Percentiles rank a stretch among this genome's conserved stretches.
These are phyloP conservation scores for Melangyna quadrimaculata DNA, from an alignment of 2,888 invertebrate species.

Conservation along the genomic window DNA sequence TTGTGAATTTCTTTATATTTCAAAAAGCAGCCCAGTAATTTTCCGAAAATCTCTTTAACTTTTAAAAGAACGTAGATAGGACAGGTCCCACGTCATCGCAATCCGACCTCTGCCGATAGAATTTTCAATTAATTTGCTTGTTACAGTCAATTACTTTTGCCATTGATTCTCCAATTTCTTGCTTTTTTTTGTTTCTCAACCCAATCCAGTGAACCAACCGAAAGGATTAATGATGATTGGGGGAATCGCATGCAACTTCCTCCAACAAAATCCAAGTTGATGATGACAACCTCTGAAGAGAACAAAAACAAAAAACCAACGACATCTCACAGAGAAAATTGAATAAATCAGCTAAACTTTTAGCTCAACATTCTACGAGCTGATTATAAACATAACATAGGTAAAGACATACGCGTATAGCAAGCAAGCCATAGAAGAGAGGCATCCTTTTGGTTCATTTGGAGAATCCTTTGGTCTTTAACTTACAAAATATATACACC, in stretches of 20 bases:
- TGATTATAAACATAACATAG: neutral
- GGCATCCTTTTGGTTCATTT: constrained; percentile 12
- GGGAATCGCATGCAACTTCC: constrained; percentile 23
- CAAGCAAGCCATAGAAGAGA: neutral
- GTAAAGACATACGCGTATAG: neutral
- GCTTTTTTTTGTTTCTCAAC: neutral
- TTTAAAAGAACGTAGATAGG: neutral
- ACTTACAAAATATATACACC: constrained; percentile 6
- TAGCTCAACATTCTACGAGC: neutral
- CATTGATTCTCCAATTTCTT: constrained; percentile 31
- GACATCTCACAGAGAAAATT: constrained; percentile 12
- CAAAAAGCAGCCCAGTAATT: neutral
- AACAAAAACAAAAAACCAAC: neutral
- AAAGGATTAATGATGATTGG: constrained; percentile 43
- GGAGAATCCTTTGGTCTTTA: constrained; percentile 21
- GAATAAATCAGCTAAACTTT: constrained; percentile 58
- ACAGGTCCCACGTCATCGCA: no score
- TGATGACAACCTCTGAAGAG: constrained; percentile 6
- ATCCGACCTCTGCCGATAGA: neutral
- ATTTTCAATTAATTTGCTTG: constrained; percentile 50
- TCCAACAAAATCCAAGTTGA: constrained; percentile 26
- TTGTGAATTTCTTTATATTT: neutral
- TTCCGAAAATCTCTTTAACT: neutral
- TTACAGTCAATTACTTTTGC: constrained; percentile 54
- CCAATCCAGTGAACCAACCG: constrained; percentile 10